Evolutionary conservation across 30 jellyfish, hydroid and myxozoan species (phyloP).

Genomic region (Turritopsis rubra): DNA sequence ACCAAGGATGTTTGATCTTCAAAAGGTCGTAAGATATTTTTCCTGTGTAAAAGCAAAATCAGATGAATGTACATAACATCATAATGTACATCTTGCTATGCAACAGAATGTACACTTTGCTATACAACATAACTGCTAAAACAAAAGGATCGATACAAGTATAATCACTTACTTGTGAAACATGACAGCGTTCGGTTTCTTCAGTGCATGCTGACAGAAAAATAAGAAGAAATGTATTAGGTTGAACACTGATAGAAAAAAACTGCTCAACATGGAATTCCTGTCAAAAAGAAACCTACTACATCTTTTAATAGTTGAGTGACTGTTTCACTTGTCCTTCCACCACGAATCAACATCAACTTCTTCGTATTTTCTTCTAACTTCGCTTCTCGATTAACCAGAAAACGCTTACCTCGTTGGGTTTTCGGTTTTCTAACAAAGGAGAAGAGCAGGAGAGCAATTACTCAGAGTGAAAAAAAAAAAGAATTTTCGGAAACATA

Average conservation of each 20-base stretch:
- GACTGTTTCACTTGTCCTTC: constrained; percentile 84
- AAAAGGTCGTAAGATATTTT: constrained; percentile 82
- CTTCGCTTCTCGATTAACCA: constrained; percentile 63
- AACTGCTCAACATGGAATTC: neutral
- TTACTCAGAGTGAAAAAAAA: too few relatives aligned
- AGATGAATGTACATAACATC: neutral
- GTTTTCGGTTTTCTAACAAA: constrained; percentile 78
- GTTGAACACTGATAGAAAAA: neutral
- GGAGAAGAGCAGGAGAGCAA: neutral
- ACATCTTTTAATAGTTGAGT: constrained; percentile 70
- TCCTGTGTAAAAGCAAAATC: constrained; percentile 36
- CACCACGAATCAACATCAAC: constrained; percentile 78
- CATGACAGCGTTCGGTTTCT: constrained; percentile 83
- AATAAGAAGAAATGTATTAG: neutral
- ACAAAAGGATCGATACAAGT: too few relatives aligned
- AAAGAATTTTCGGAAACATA: neutral
- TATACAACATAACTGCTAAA: too few relatives aligned
- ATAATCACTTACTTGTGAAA: constrained; percentile 74
- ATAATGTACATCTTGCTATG: neutral
- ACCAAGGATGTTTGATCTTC: constrained; percentile 91
- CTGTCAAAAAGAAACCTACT: constrained; percentile 42
- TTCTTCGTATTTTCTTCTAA: constrained; percentile 58
- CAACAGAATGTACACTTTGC: too few relatives aligned
- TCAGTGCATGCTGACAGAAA: constrained; percentile 43
- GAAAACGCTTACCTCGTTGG: constrained; percentile 79